Evolutionary conservation across 2,797 vertebrate genomes (phyloP).

Genomic region (Sarcoramphus papa): DNA sequence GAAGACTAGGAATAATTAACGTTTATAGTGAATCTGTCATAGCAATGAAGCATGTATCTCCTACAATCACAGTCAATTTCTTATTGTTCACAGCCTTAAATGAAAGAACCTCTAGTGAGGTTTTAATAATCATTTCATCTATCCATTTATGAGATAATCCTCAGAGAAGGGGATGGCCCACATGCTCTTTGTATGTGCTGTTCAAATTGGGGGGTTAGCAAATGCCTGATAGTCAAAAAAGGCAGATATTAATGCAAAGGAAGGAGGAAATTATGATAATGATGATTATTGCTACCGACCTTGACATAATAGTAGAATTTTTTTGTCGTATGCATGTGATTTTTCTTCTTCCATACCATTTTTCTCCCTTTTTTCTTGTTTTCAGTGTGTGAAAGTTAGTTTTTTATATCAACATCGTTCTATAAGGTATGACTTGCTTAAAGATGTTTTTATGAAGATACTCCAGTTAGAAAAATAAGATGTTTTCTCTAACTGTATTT

Average conservation of each 20-base stretch:
- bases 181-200: background rate
- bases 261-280: background rate
- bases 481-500: background rate
- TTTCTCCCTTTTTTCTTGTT: background rate
- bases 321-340: background rate
- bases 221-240: background rate
- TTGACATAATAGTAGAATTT: background rate
- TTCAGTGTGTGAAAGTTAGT: background rate
- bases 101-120: background rate
- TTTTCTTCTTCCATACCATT: background rate
- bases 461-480: background rate
- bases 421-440: background rate
- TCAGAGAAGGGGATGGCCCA: background rate
- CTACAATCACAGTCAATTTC: background rate
- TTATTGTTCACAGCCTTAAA: background rate
- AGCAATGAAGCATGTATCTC: background rate
- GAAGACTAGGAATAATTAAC: background rate
- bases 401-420: background rate
- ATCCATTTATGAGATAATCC: background rate
- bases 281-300: background rate
- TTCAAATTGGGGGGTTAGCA: background rate
- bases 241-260: background rate
- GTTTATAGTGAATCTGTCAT: background rate
- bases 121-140: background rate
- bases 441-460: background rate